These are phyloP conservation scores for Panagrolaimus sp. DNA, from an alignment of 1,140 invertebrate species.

Conservation along the genomic window DNA sequence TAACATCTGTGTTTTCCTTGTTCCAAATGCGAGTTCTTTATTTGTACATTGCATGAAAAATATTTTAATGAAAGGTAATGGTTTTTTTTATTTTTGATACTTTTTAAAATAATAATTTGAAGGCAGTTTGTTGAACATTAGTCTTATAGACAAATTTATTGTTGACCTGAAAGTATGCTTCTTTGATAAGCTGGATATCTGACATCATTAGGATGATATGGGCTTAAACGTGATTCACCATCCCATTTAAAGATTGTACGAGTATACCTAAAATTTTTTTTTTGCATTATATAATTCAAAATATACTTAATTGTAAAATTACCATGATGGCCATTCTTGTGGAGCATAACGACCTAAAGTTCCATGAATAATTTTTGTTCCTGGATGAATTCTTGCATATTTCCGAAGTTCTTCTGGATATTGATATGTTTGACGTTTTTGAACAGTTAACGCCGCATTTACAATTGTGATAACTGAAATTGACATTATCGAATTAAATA, in stretches of 20 bases:
- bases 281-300: neutral
- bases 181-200: constrained; percentile 35
- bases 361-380: constrained; percentile 45
- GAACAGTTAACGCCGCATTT: neutral
- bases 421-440: constrained; percentile 41
- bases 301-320: neutral
- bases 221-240: constrained; percentile 43
- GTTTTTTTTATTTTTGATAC: too few relatives aligned
- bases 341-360: constrained; percentile 45
- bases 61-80: too few relatives aligned
- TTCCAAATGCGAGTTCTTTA: too few relatives aligned
- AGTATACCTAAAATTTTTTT: constrained; percentile 41
- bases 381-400: constrained; percentile 42
- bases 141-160: too few relatives aligned
- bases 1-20: too few relatives aligned
- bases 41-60: too few relatives aligned
- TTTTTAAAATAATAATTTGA: too few relatives aligned
- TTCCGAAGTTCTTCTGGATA: constrained; percentile 45
- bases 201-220: constrained; percentile 46
- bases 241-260: constrained; percentile 50
- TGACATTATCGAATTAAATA: too few relatives aligned
- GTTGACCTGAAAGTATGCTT: constrained; percentile 9
- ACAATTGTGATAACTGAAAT: constrained; percentile 5
- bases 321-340: constrained; percentile 47
- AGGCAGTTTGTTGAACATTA: too few relatives aligned